Conservation (phyloP, 2,797 vertebrate species). For the Remorina albescens region DNA sequence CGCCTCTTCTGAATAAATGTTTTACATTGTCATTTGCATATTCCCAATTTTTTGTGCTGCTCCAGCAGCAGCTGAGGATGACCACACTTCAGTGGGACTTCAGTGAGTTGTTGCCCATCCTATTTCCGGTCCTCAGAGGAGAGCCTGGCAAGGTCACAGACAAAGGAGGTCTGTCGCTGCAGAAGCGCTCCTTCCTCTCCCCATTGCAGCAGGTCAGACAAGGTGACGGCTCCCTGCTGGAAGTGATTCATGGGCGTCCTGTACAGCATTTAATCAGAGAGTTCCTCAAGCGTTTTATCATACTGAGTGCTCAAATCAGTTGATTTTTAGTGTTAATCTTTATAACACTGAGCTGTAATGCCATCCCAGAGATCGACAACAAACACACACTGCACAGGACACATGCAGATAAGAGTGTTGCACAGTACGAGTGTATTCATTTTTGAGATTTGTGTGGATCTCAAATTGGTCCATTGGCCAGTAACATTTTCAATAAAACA, state of each 20-base stretch:
- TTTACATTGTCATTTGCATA: neutral
- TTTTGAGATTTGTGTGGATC: too few relatives aligned
- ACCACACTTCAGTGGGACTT: neutral
- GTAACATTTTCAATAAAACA: too few relatives aligned
- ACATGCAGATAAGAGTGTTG: too few relatives aligned
- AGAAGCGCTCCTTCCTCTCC: constrained; percentile 9
- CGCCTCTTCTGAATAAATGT: neutral
- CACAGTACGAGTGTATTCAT: too few relatives aligned
- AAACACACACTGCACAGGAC: too few relatives aligned
- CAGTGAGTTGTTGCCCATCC: neutral
- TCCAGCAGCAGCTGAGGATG: neutral
- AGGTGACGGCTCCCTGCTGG: constrained; percentile 53
- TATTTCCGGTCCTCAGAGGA: constrained; percentile 15
- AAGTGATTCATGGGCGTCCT: constrained; percentile 47
- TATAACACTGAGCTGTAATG: too few relatives aligned
- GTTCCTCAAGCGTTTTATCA: constrained; percentile 48
- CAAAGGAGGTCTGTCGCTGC: constrained; percentile 20
- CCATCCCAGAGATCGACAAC: too few relatives aligned
- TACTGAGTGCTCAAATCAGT: constrained; percentile 34
- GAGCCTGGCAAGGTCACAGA: constrained; percentile 29
- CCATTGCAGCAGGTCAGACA: constrained; percentile 40
- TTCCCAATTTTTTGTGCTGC: neutral
- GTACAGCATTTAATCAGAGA: constrained; percentile 53
- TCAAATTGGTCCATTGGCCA: too few relatives aligned
- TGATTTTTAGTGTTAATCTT: too few relatives aligned